Conservation (phyloP, 2,797 vertebrate species). For the Helarctos malayanus region DNA sequence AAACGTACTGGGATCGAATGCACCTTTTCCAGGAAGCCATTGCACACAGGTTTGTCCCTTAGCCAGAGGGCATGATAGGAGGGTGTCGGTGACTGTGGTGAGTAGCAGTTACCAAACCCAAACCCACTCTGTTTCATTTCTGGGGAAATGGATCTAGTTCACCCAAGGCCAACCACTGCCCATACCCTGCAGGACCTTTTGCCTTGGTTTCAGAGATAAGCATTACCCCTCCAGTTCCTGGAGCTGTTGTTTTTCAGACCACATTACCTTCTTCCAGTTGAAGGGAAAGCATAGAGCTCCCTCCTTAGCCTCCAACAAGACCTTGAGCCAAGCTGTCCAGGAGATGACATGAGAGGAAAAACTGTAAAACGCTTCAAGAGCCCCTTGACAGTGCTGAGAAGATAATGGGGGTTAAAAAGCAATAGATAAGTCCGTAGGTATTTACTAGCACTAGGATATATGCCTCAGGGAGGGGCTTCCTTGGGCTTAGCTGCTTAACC, state of each 20-base stretch:
- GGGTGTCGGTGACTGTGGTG: neutral
- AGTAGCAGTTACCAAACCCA: neutral
- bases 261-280: neutral
- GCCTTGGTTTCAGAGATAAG: neutral
- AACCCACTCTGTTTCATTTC: neutral
- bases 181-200: neutral
- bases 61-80: neutral
- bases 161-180: neutral
- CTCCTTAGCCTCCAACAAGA: neutral
- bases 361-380: neutral
- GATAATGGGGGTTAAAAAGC: neutral
- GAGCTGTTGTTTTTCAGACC: neutral
- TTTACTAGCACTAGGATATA: neutral
- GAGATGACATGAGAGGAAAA: neutral
- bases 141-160: neutral
- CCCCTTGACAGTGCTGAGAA: neutral
- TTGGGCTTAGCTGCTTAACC: neutral
- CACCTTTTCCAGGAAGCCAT: conserved; percentile 98
- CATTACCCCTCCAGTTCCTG: neutral
- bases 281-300: neutral
- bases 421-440: neutral
- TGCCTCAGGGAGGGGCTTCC: neutral
- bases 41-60: conserved; percentile 92
- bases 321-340: neutral
- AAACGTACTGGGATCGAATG: conserved; percentile 99